Percentiles rank a stretch among this genome's conserved stretches.
Evolutionary conservation across 2,888 invertebrate genomes (phyloP).

Genomic region (Spodoptera exigua): DNA sequence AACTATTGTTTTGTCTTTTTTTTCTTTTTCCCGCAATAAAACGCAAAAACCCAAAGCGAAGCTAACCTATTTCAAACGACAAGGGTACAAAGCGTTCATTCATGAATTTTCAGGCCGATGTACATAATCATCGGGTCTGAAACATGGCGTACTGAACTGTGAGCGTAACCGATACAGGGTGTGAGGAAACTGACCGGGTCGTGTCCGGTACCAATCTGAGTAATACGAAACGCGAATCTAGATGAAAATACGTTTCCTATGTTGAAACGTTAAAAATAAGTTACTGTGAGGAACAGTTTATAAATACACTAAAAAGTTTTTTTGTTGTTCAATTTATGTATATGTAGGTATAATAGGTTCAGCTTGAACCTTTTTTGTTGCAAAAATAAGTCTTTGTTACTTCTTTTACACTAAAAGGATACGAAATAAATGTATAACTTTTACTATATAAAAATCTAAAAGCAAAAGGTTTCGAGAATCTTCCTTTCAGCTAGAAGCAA

Average conservation of each 20-base stretch:
- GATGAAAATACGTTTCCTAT: too few species aligned
- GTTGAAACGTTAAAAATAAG: too few species aligned
- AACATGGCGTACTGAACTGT: slow-evolving; percentile 51
- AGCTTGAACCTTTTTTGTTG: too few species aligned
- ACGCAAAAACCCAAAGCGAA: slow-evolving; percentile 11
- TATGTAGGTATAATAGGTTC: too few species aligned
- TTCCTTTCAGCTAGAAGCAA: slow-evolving; percentile 5
- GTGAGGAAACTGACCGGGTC: slow-evolving; percentile 13
- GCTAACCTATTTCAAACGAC: slow-evolving; percentile 39
- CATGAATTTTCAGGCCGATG: slow-evolving; percentile 44
- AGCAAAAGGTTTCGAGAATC: background rate
- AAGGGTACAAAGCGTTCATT: slow-evolving; percentile 52
- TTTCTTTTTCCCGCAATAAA: background rate
- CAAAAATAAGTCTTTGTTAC: too few species aligned
- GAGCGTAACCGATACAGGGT: slow-evolving; percentile 18
- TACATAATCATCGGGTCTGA: slow-evolving; percentile 45
- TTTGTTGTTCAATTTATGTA: too few species aligned
- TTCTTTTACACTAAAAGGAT: too few species aligned
- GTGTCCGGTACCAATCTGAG: background rate
- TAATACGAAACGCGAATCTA: too few species aligned
- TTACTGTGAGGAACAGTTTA: too few species aligned
- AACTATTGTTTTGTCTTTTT: background rate
- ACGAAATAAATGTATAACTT: too few species aligned
- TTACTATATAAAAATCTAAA: too few species aligned
- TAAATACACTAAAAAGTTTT: too few species aligned